phyloP scores from a whole-genome alignment of 2,888 invertebrate genomes.

The Cacoxenus indagator region DNA sequence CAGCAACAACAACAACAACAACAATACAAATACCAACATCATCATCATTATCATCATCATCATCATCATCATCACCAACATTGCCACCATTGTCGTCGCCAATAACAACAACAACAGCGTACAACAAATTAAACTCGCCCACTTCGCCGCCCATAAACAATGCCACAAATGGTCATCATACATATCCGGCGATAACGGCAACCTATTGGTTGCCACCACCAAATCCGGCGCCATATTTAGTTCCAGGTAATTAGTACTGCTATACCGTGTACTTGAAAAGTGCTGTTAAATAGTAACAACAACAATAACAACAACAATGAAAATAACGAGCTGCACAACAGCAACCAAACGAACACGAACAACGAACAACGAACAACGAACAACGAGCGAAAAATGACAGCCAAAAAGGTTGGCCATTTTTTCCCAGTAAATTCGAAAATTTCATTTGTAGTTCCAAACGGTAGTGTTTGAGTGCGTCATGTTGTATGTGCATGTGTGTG shows the following conservation, averaged over 20 bases:
- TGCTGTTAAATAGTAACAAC: neutral
- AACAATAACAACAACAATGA: conserved; percentile 10
- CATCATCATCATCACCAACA: neutral
- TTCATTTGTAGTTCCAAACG: neutral
- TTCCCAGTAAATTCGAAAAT: neutral
- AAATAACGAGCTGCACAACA: conserved; percentile 26
- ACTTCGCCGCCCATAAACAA: conserved; percentile 47
- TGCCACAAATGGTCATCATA: conserved; percentile 60
- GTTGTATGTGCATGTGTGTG: neutral
- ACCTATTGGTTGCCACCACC: conserved; percentile 88
- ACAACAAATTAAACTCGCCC: conserved; percentile 25
- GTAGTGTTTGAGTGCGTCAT: neutral
- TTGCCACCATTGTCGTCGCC: conserved; percentile 36
- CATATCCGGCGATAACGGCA: conserved; percentile 85
- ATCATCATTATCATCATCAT: conserved; percentile 33
- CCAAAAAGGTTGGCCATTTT: neutral
- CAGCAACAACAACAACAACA: conserved; percentile 34
- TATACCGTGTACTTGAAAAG: neutral
- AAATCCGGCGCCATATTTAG: conserved; percentile 84
- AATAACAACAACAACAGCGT: conserved; percentile 25
- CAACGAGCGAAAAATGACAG: conserved; percentile 11
- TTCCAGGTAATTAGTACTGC: conserved; percentile 79
- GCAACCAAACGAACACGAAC: conserved; percentile 27
- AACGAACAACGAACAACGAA: conserved; percentile 20
- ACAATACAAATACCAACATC: conserved; percentile 30